Base-by-base conservation (phyloP, 2,888 invertebrate species). In the Drosophila tanythrix region DNA sequence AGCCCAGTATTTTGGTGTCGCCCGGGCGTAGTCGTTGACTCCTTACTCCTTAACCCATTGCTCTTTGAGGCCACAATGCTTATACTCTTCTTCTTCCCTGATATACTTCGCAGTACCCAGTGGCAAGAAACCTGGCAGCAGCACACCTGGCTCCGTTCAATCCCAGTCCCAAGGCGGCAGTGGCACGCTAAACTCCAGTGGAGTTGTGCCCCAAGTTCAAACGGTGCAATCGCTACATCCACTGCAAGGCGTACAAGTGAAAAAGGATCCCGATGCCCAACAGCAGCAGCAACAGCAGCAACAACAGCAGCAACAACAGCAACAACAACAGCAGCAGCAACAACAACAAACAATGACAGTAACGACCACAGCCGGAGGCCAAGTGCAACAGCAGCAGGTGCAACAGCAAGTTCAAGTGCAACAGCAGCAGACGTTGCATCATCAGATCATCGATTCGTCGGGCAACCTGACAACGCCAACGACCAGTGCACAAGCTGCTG, bases 221-320 rank as follows among this genome's bases (percentile, higher is more conserved):
- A 85, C 93, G 27, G 93, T 93, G 73, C 92, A 92, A 83, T 92
- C 93, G 36, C 68, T 93, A 66, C 93, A 93, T 64, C 92, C 92
- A 6, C 64, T 93, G 68, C 93, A 93, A 73, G 90, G 92, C 29
- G 93, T 93, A 38, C 93, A 93, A 80, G 93, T 93, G 18, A 93
- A 93, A 75, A 93, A 93, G 87, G 93, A 93, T 88, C 93, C 93
- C 36, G 93, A 93, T 89, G 92, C 92, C 74, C 92, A 92, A 60
- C 88, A 89, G 57, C 89, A 91, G 25, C 80, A 81, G 3, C 87
- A 83, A 4, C 84, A 79, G 4, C 82, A 76, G 6, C 82, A 82
- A 2, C 90, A 90, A 2, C 89, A 90, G 7, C 89, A 91, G 15
- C 90, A 88, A 29, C 92, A 91, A 15, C 87, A 83, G 70, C 76